A percentile compares a stretch with the other conserved stretches of the same genome.
These are phyloP conservation scores for Cranoglanis bouderius DNA, from an alignment of 2,113 vertebrate genomes.

Conservation along the genomic window DNA sequence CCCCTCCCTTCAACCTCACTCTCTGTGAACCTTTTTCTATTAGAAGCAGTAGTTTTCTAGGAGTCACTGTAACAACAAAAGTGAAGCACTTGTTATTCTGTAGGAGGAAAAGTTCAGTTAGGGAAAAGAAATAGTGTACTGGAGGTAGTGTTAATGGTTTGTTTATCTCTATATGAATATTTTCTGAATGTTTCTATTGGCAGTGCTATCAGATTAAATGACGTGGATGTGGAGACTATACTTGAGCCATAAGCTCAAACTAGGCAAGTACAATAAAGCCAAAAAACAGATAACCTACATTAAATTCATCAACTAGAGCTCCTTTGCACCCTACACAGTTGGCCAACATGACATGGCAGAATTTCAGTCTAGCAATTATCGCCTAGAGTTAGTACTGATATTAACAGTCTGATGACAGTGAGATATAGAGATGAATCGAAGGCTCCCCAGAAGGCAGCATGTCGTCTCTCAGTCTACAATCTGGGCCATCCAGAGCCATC, in stretches of 20 bases:
- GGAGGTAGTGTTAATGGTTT: background rate
- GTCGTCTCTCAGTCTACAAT: conserved; percentile 33
- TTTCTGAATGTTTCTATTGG: background rate
- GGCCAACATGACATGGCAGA: background rate
- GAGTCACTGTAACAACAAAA: conserved; percentile 44
- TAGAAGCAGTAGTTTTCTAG: conserved; percentile 18
- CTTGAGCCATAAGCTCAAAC: background rate
- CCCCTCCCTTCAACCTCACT: background rate
- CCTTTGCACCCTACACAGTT: background rate
- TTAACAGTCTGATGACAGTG: conserved; percentile 5
- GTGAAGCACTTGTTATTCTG: conserved; percentile 23
- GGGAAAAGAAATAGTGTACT: background rate
- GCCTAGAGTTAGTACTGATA: background rate
- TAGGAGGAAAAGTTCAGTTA: background rate
- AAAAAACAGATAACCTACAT: background rate
- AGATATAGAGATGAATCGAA: background rate
- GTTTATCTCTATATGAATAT: background rate
- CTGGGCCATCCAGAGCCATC: conserved; percentile 17
- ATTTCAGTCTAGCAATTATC: background rate
- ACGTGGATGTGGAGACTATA: background rate
- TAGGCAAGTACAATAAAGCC: background rate
- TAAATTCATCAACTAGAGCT: background rate
- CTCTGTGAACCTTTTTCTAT: conserved; percentile 6
- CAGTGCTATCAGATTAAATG: background rate
- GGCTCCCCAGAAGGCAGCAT: conserved; percentile 20